A percentile compares a stretch with the other conserved stretches of the same genome.
Evolutionary conservation across 2,797 vertebrate species (phyloP).

Genomic region (Pseudochirops cupreus): DNA sequence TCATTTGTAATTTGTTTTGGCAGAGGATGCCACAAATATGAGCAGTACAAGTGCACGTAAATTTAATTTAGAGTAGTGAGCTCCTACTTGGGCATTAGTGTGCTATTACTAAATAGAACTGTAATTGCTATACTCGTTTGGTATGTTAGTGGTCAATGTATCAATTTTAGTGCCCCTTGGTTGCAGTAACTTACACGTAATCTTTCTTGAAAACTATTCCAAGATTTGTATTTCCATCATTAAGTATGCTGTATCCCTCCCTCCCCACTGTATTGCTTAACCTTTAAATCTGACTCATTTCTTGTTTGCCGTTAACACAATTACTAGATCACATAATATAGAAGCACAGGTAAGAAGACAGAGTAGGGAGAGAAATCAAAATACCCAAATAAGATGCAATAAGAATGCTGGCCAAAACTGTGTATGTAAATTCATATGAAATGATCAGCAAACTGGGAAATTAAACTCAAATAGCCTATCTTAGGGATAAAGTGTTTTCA

Average conservation of each 20-base stretch:
- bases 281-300: constrained; percentile 52
- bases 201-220: constrained; percentile 73
- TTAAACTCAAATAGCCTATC: constrained; percentile 59
- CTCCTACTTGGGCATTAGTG: constrained; percentile 62
- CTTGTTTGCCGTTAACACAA: not conserved
- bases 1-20: constrained; percentile 63
- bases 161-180: constrained; percentile 65
- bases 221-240: constrained; percentile 72
- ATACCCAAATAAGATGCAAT: constrained; percentile 52
- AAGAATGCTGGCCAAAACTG: constrained; percentile 49
- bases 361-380: constrained; percentile 57
- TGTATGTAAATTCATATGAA: constrained; percentile 48
- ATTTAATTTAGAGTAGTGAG: constrained; percentile 59
- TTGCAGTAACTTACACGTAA: constrained; percentile 76
- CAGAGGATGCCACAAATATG: constrained; percentile 38
- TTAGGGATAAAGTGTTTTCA: not conserved
- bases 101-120: constrained; percentile 76
- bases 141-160: constrained; percentile 59
- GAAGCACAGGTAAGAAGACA: constrained; percentile 31
- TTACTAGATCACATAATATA: constrained; percentile 54
- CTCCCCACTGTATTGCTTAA: constrained; percentile 43
- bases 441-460: constrained; percentile 62
- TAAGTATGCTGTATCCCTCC: constrained; percentile 62
- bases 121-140: constrained; percentile 69
- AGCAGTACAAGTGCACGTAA: constrained; percentile 16